A percentile compares a stretch with the other conserved stretches of the same genome.
Evolutionary conservation across 64 coral and sea anemone genomes (phyloP).

Genomic region (Stichodactyla helianthus): DNA sequence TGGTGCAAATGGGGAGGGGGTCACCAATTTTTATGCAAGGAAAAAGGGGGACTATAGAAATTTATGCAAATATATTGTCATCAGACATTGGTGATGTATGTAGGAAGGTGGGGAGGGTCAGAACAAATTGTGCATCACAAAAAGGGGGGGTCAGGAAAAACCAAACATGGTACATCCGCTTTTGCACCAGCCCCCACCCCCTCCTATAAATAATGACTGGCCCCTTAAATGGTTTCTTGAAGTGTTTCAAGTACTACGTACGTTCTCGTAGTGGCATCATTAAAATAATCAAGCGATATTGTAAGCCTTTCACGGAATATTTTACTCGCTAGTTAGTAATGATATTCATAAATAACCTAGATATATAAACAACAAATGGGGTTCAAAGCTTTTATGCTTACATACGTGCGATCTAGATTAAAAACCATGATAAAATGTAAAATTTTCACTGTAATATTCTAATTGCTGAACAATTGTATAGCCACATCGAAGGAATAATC

Average conservation of each 20-base stretch:
- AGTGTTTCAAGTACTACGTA: background rate
- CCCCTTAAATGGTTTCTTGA: background rate
- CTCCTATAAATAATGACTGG: too few relatives aligned
- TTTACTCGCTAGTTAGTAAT: background rate
- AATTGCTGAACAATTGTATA: background rate
- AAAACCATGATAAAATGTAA: background rate
- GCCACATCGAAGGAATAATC: background rate
- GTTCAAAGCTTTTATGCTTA: background rate
- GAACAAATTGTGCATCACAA: too few relatives aligned
- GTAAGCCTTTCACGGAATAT: background rate
- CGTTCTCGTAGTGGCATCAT: background rate
- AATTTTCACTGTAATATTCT: background rate
- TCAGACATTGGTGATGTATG: too few relatives aligned
- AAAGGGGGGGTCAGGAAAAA: too few relatives aligned
- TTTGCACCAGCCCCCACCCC: too few relatives aligned
- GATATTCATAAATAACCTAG: background rate
- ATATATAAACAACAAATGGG: background rate
- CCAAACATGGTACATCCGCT: too few relatives aligned
- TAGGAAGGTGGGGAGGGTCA: too few relatives aligned
- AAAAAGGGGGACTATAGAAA: too few relatives aligned
- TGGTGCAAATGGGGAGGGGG: too few relatives aligned
- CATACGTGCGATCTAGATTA: background rate
- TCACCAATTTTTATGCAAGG: too few relatives aligned
- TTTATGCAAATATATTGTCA: too few relatives aligned
- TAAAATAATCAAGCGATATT: background rate